Conservation (phyloP, 2,113 vertebrate species). For the Pitta sordida region DNA sequence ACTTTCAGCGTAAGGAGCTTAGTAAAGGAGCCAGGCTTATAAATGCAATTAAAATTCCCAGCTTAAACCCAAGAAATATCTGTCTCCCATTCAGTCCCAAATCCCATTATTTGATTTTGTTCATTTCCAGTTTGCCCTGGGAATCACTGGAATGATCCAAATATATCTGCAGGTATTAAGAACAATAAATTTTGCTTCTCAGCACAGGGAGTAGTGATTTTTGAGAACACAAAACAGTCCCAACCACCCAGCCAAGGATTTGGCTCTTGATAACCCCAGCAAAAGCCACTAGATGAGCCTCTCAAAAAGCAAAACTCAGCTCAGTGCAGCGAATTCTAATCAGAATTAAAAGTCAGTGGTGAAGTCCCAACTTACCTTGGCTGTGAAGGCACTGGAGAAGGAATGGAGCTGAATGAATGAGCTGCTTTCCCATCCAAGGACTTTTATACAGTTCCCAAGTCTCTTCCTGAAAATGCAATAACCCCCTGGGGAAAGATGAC, state of each 20-base stretch:
- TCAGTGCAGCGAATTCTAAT: background rate
- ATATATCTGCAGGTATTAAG: background rate
- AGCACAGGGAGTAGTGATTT: background rate
- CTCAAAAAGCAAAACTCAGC: background rate
- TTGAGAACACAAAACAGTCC: too few relatives aligned
- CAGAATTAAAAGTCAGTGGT: background rate
- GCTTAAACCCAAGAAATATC: background rate
- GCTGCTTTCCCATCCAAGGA: background rate
- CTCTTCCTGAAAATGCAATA: constrained; percentile 57
- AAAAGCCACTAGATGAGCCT: background rate
- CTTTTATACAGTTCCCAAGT: constrained; percentile 41
- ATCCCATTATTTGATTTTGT: background rate
- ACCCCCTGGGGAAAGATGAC: constrained; percentile 36
- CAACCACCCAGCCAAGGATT: background rate
- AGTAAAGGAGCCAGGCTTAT: background rate
- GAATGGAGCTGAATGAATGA: constrained; percentile 3
- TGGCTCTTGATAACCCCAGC: background rate
- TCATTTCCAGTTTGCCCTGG: background rate
- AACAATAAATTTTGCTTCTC: background rate
- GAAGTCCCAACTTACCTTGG: background rate
- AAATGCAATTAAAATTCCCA: background rate
- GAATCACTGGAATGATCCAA: background rate
- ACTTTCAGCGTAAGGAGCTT: background rate
- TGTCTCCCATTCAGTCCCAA: background rate
- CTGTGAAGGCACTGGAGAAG: background rate